Percentiles rank a stretch among this genome's conserved stretches.
phyloP scores from a whole-genome alignment of 1,140 invertebrate species.

The Lepidostoma basale region DNA sequence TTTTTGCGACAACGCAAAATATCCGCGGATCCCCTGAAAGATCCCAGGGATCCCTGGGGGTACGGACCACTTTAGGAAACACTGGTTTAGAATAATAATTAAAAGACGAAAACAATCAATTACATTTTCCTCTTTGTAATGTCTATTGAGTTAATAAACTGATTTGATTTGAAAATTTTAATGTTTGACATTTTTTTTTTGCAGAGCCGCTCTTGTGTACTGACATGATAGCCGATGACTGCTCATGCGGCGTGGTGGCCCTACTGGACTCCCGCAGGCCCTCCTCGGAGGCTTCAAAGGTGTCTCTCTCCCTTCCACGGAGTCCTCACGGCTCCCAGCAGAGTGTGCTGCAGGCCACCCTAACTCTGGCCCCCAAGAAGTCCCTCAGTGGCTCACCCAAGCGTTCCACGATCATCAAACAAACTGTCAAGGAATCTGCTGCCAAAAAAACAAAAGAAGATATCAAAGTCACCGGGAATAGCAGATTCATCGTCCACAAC shows the following conservation, averaged over 20 bases:
- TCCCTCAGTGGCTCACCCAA: constrained; percentile 49
- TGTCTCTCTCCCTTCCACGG: constrained; percentile 55
- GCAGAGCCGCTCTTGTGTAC: constrained; percentile 60
- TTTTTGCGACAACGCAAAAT: no score
- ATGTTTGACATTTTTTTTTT: constrained; percentile 38
- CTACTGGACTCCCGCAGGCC: constrained; percentile 56
- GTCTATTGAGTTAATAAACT: neutral
- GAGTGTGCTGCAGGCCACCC: constrained; percentile 56
- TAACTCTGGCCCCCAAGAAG: constrained; percentile 57
- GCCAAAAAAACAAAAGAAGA: constrained; percentile 54
- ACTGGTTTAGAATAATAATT: no score
- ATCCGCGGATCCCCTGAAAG: no score
- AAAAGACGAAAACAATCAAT: neutral
- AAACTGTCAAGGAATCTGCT: constrained; percentile 53
- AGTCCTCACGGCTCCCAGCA: constrained; percentile 57
- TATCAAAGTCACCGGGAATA: constrained; percentile 55
- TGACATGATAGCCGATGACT: constrained; percentile 54
- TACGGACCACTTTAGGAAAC: no score
- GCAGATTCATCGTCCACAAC: constrained; percentile 60
- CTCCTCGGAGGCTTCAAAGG: constrained; percentile 59
- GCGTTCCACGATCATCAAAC: constrained; percentile 53
- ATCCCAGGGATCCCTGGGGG: no score
- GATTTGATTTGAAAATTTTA: neutral
- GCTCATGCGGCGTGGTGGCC: constrained; percentile 56
- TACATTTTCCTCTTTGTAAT: neutral